phyloP scores from a whole-genome alignment of 2,888 invertebrate species.

The Noctua comes region DNA sequence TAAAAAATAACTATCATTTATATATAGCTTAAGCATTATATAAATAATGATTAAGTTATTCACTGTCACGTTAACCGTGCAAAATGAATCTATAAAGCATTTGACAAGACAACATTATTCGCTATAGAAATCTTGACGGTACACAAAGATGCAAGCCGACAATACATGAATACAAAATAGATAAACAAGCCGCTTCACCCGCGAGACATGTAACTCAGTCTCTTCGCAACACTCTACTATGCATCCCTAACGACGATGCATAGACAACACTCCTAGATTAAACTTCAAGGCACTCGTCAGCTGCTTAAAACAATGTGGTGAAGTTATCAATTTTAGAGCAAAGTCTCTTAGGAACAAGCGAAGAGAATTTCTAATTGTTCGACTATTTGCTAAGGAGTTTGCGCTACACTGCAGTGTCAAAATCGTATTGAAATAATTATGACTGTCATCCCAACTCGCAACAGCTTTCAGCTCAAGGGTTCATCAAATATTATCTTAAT shows the following conservation, averaged over 20 bases:
- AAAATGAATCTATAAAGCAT: neutral
- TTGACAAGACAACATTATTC: constrained; percentile 19
- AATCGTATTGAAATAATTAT: constrained; percentile 15
- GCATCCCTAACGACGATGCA: constrained; percentile 53
- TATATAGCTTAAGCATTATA: too few species aligned
- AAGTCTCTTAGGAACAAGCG: constrained; percentile 9
- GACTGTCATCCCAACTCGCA: neutral
- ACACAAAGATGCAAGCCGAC: constrained; percentile 36
- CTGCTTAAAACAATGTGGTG: constrained; percentile 22
- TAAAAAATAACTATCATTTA: too few species aligned
- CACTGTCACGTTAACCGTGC: neutral
- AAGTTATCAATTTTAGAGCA: constrained; percentile 52
- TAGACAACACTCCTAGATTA: constrained; percentile 37
- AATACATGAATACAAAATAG: constrained; percentile 50
- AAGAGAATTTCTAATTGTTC: constrained; percentile 42
- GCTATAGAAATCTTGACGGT: constrained; percentile 27
- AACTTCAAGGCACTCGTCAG: constrained; percentile 35
- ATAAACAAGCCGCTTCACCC: constrained; percentile 16
- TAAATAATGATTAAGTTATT: neutral
- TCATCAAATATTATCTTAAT: constrained; percentile 32
- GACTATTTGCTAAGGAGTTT: constrained; percentile 26
- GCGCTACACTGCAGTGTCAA: neutral
- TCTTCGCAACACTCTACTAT: constrained; percentile 25
- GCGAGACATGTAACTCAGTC: constrained; percentile 21
- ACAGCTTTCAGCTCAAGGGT: neutral